These are phyloP conservation scores for Amniataba percoides DNA, from an alignment of 2,797 vertebrate species.

Conservation along the genomic window DNA sequence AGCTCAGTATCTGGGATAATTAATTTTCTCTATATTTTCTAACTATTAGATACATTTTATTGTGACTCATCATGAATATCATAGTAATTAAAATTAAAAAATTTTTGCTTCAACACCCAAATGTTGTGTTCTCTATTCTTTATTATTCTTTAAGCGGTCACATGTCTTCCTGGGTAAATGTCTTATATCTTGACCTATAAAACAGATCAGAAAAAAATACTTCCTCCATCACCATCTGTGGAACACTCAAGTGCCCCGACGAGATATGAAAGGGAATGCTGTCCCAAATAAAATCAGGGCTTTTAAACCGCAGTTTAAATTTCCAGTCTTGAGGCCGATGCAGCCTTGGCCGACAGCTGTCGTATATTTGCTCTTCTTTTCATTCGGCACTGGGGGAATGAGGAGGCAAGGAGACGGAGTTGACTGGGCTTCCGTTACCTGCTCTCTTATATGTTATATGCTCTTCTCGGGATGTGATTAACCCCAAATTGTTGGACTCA, in stretches of 20 bases:
- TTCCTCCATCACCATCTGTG: constrained; percentile 49
- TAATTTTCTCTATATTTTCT: not conserved
- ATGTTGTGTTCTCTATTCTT: not conserved
- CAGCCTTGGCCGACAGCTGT: constrained; percentile 42
- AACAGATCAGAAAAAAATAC: constrained; percentile 39
- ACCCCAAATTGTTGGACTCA: not conserved
- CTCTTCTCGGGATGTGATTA: constrained; percentile 40
- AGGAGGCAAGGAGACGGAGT: constrained; percentile 32
- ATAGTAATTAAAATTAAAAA: no score
- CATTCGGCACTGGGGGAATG: constrained; percentile 23
- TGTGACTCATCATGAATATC: no score
- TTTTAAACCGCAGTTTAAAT: constrained; percentile 57
- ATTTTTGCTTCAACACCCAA: no score
- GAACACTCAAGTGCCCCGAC: constrained; percentile 9
- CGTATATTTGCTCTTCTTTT: constrained; percentile 35
- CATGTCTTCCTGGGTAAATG: not conserved
- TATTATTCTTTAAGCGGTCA: not conserved
- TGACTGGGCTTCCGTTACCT: constrained; percentile 45
- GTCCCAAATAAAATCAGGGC: constrained; percentile 53
- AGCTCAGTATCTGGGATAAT: not conserved
- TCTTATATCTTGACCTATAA: constrained; percentile 13
- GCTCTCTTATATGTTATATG: constrained; percentile 47
- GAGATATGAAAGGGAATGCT: constrained; percentile 42
- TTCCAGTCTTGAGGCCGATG: constrained; percentile 36
- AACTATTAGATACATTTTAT: no score